Evolutionary conservation across 64 coral and sea anemone species (phyloP), one percentile per base, ranked within the genome.

Genomic region (Hydrozoanthus tunicans): DNA sequence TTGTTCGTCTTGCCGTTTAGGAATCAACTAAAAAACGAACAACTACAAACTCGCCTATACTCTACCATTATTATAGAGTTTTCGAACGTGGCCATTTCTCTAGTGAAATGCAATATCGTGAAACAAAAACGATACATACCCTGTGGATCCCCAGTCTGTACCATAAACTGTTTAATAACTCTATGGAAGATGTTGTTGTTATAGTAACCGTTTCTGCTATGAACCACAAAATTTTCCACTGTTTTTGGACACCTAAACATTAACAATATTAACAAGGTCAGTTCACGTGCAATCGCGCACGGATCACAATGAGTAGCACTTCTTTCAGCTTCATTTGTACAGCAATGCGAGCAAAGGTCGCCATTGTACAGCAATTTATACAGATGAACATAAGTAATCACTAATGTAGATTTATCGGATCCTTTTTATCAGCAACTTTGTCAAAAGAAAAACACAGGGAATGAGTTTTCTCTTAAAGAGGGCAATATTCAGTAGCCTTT

Each of bases 161-260:
- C 83, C 96, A 98, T 98, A 58, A 95, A 95, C 90, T 95, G 94
- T 76, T 98, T 95, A 54, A 98, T 98, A 32, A 98, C 90, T 67
- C 96, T 92, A 80, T 98, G 96, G 63, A 98, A 98, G 24, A 95
- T 95, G 59, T 98, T 83, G 24, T 91, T 90, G 79, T 98, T 91
- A 62, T 98, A 98, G 89, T 98, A 98, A 53, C 96, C 91, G 76
- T 98, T 98, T 59, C 78, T 93, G 73, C 96, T 90, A 67, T 98
- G 96, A 3, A 91, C 93, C 56, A 92, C 81, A 56, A 98, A 98
- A 66, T 98, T 98, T 65, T 98, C 96, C 13, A 98, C 90, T 51
- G 96, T 92, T 61, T 93, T 98, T 6, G 96, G 96, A 86, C 96
- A 98, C 71, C 96, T 98, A 59, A 14, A 65, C 59, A 94, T 52